Evolutionary conservation across 2,797 vertebrate genomes (phyloP).

Genomic region (Labroides dimidiatus): DNA sequence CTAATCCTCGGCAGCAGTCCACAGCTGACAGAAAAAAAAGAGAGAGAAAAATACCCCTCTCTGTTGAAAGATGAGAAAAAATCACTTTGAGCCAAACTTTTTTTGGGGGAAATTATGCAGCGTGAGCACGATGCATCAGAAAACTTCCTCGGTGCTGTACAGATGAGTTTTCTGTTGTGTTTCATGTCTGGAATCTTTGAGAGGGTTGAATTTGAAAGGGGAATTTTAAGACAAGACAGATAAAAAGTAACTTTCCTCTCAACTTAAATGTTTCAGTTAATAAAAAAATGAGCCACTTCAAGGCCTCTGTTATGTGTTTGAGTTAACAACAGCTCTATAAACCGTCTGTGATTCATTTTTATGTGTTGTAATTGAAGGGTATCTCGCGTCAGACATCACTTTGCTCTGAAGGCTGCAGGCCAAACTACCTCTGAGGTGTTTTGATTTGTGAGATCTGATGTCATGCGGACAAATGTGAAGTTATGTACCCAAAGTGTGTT

Average conservation of each 20-base stretch:
- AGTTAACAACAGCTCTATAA: slow-evolving; percentile 30
- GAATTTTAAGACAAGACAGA: slow-evolving; percentile 50
- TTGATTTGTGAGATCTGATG: slow-evolving; percentile 51
- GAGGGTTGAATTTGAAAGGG: slow-evolving; percentile 44
- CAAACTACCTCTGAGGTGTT: slow-evolving; percentile 14
- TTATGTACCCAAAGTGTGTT: slow-evolving; percentile 27
- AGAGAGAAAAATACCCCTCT: slow-evolving; percentile 38
- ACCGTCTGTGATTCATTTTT: slow-evolving; percentile 28
- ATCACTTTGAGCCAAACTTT: slow-evolving; percentile 54
- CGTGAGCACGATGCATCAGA: slow-evolving; percentile 34
- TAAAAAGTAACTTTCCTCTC: slow-evolving; percentile 39
- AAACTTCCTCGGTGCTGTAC: slow-evolving; percentile 48
- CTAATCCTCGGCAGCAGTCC: slow-evolving; percentile 65
- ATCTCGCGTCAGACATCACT: slow-evolving; percentile 41
- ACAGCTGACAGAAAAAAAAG: slow-evolving; percentile 37
- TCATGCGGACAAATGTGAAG: slow-evolving; percentile 45
- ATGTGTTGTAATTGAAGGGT: slow-evolving; percentile 48
- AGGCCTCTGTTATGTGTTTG: slow-evolving; percentile 17
- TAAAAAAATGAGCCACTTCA: not conserved
- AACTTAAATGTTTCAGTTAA: slow-evolving; percentile 19
- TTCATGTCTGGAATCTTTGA: slow-evolving; percentile 45
- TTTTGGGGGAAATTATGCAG: slow-evolving; percentile 38
- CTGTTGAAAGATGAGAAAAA: slow-evolving; percentile 52
- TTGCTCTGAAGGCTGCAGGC: slow-evolving; percentile 39
- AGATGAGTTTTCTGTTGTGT: slow-evolving; percentile 42